Conservation (phyloP, 2,888 invertebrate genomes). For the Hypomecis punctinalis region DNA sequence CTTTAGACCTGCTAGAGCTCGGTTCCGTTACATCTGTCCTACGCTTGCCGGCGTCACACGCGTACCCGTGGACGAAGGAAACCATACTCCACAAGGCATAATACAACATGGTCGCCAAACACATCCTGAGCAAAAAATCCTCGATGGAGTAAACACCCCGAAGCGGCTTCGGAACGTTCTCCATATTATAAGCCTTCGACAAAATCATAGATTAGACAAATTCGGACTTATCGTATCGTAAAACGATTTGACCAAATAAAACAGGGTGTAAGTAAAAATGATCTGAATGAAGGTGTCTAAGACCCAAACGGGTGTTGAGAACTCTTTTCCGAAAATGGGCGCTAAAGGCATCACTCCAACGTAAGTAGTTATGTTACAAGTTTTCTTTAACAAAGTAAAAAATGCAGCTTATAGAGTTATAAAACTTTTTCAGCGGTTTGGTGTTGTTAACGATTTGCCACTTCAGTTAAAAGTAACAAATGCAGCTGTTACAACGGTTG, state of each 20-base stretch:
- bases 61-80: conserved; percentile 26
- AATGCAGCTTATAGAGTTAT: too few relatives aligned
- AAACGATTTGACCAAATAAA: conserved; percentile 64
- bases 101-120: conserved; percentile 56
- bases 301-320: conserved; percentile 41
- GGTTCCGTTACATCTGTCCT: background rate
- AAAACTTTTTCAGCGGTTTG: background rate
- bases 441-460: conserved; percentile 10
- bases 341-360: conserved; percentile 24
- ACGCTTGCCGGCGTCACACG: conserved; percentile 5
- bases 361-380: background rate
- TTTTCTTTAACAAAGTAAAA: background rate
- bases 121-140: conserved; percentile 55
- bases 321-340: conserved; percentile 33
- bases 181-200: conserved; percentile 1
- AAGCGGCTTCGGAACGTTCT: conserved; percentile 6
- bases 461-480: background rate
- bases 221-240: conserved; percentile 61
- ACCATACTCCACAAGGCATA: conserved; percentile 52
- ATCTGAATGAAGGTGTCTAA: conserved; percentile 57
- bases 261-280: conserved; percentile 61
- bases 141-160: conserved; percentile 38
- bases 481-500: background rate
- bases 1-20: background rate
- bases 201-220: conserved; percentile 28